phyloP scores from a whole-genome alignment of 2,888 invertebrate genomes.

The Hydroisotoma schaefferi region DNA sequence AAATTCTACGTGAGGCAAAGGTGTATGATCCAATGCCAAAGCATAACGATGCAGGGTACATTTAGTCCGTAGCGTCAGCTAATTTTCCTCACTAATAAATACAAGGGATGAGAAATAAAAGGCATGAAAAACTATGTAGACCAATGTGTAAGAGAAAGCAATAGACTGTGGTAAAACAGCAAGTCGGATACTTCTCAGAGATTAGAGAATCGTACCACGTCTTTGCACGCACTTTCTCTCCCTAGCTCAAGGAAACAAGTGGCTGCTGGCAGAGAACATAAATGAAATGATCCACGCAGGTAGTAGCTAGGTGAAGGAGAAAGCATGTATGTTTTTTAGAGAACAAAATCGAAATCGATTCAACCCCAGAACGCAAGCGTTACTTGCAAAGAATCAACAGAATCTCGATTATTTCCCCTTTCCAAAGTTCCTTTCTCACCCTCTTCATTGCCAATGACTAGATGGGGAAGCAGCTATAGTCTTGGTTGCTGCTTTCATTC shows the following conservation, averaged over 20 bases:
- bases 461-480: background rate
- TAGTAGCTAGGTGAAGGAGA: constrained; percentile 27
- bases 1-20: too few relatives aligned
- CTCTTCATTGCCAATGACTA: constrained; percentile 11
- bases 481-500: background rate
- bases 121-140: too few relatives aligned
- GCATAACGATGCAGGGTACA: too few relatives aligned
- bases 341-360: constrained; percentile 44
- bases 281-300: constrained; percentile 46
- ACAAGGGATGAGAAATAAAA: too few relatives aligned
- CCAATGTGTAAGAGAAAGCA: too few relatives aligned
- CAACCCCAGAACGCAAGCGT: constrained; percentile 43
- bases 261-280: constrained; percentile 36
- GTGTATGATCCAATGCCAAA: too few relatives aligned
- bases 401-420: constrained; percentile 45
- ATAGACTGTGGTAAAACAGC: too few relatives aligned
- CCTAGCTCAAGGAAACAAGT: constrained; percentile 40
- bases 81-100: too few relatives aligned
- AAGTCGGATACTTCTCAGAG: too few relatives aligned
- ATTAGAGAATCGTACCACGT: constrained; percentile 8
- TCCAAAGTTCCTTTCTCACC: constrained; percentile 16
- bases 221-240: constrained; percentile 42
- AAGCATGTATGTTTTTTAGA: too few relatives aligned
- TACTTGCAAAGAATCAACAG: constrained; percentile 38
- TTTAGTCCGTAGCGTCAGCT: too few relatives aligned